Base-by-base conservation (phyloP, 2,888 invertebrate species). In the Xestia c-nigrum region DNA sequence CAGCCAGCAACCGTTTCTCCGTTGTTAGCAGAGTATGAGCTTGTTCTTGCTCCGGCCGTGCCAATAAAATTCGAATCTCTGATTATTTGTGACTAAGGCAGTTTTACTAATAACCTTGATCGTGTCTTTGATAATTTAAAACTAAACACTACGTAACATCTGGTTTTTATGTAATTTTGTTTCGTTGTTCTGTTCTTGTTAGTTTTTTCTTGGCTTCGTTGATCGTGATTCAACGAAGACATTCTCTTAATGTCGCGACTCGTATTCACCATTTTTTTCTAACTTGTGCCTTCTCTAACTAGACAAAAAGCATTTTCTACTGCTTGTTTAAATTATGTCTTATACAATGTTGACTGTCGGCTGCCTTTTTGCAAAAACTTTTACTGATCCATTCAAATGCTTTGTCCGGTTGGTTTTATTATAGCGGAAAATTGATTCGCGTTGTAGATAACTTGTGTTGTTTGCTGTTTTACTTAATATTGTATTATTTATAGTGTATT, bases 361-460 rank as follows among this genome's bases (percentile, higher is more conserved):
- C 21, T 70, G 57, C 1, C n/a, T 46, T 72, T 65, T 47, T 61
- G 24, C 14, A 63, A 75, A 64, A 46, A 70, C 70, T 73, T 67
- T 73, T 76, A 76, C 72, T 57, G 19, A 5, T 31, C 61, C 24
- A 50, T 67, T 68, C 38, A 76, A 71, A 71, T 68, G 57, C 50
- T 40, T 73, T 63, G 55, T 71, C 68, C 14, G 31, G 57, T 80
- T 69, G 1, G n/a, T 80, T 81, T 77, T 72, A 70, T 72, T 80
- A 47, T 61, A 19, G 38, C 47, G 19, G 38, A 14, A 50, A 67
- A 74, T 66, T 74, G 61, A 71, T 74, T 80, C 50, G 50, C n/a
- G 74, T 66, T 74, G 55, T 43, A 50, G 59, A 50, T 46, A 43
- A 19, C 38, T 52, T 47, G 9, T 43, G 43, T 43, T 43, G 9